phyloP scores from a whole-genome alignment of 2,113 vertebrate genomes.

The Cricetomys ansorgei region DNA sequence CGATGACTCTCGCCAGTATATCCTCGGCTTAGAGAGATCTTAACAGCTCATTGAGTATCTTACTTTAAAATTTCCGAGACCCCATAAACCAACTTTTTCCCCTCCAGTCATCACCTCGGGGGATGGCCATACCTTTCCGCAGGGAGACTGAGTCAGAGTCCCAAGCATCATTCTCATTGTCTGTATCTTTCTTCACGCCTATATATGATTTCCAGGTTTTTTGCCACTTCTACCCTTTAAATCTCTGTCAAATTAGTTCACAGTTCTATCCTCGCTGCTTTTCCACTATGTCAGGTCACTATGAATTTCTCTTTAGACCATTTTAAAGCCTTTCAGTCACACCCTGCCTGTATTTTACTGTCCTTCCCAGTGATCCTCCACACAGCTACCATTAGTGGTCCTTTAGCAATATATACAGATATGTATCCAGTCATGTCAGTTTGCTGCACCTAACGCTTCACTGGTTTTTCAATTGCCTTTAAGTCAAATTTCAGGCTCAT shows the following conservation, averaged over 20 bases:
- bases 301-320: background rate
- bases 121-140: background rate
- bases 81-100: background rate
- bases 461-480: background rate
- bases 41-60: background rate
- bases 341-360: background rate
- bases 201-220: background rate
- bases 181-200: background rate
- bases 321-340: background rate
- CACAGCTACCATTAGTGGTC: background rate
- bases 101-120: background rate
- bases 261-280: background rate
- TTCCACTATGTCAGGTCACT: background rate
- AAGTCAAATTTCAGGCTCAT: slow-evolving; percentile 21
- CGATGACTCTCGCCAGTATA: background rate
- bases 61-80: background rate
- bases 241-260: background rate
- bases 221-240: background rate
- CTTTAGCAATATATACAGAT: background rate
- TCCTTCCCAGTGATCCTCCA: background rate
- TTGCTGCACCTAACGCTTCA: slow-evolving; percentile 38
- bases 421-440: background rate
- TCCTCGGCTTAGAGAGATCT: background rate
- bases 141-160: background rate
- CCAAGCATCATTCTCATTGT: background rate